Evolutionary conservation across 2,888 invertebrate species (phyloP).

Genomic region (Blastobasis lacticolella): DNA sequence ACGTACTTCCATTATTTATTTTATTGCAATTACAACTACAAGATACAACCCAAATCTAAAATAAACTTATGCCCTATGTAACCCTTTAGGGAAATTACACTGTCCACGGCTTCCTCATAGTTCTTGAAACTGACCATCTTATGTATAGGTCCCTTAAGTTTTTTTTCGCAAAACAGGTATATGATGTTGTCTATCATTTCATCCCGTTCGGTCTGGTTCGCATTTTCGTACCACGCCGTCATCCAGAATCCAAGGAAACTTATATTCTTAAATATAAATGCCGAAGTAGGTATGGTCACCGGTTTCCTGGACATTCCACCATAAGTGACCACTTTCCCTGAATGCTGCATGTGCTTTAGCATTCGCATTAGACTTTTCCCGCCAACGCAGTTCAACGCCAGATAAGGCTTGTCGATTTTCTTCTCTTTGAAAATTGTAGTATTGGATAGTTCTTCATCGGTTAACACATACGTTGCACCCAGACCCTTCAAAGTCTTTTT

Average conservation of each 20-base stretch:
- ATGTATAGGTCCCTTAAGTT: constrained; percentile 83
- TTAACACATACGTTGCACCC: constrained; percentile 91
- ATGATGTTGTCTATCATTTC: constrained; percentile 87
- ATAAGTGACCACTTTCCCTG: constrained; percentile 93
- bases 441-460: constrained; percentile 68
- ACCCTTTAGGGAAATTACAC: constrained; percentile 76
- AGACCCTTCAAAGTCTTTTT: constrained; percentile 79
- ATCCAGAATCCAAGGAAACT: constrained; percentile 95
- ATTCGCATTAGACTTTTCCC: constrained; percentile 90
- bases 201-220: constrained; percentile 72
- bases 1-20: too few species aligned
- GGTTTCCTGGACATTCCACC: constrained; percentile 99
- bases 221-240: constrained; percentile 88
- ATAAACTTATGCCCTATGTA: constrained; percentile 86
- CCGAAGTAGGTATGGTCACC: constrained; percentile 82
- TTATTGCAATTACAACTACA: too few species aligned
- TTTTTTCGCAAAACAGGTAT: constrained; percentile 79
- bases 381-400: constrained; percentile 97
- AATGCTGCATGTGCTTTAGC: constrained; percentile 81
- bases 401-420: constrained; percentile 77
- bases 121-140: constrained; percentile 82
- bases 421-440: constrained; percentile 61
- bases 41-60: constrained; percentile 66
- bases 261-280: constrained; percentile 93
- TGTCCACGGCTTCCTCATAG: constrained; percentile 83